Conservation (phyloP, 2,797 vertebrate genomes). For the Sebastes dallii region DNA sequence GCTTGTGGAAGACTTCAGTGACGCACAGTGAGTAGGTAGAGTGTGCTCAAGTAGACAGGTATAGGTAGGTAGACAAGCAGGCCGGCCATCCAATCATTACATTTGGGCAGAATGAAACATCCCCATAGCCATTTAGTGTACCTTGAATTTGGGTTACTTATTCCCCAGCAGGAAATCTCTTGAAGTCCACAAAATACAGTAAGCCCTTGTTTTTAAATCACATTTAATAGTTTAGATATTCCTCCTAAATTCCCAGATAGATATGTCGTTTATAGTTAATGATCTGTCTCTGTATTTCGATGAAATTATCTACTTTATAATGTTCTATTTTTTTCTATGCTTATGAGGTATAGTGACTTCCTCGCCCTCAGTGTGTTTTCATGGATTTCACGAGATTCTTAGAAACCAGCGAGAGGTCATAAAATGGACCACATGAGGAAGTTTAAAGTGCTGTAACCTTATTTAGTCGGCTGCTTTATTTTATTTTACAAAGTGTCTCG, state of each 20-base stretch:
- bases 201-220: background rate
- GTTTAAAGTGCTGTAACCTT: slow-evolving; percentile 5
- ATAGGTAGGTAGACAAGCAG: too few species aligned
- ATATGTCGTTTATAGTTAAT: background rate
- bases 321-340: background rate
- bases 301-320: background rate
- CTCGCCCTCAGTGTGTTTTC: slow-evolving; percentile 5
- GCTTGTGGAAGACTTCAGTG: too few species aligned
- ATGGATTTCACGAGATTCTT: slow-evolving; percentile 19
- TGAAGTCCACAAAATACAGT: background rate
- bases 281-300: background rate
- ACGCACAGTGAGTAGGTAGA: too few species aligned
- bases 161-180: background rate
- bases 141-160: background rate
- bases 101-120: too few species aligned
- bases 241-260: background rate
- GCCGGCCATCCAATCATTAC: too few species aligned
- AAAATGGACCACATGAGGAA: slow-evolving; percentile 16
- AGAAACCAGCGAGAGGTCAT: slow-evolving; percentile 26
- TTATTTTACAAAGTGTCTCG: background rate
- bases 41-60: too few species aligned
- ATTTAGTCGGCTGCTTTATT: slow-evolving; percentile 8
- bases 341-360: background rate
- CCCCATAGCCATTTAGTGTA: too few species aligned
- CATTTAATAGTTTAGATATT: background rate